These are phyloP conservation scores for Gari tellinella DNA, from an alignment of 2,888 invertebrate genomes.

Conservation along the genomic window DNA sequence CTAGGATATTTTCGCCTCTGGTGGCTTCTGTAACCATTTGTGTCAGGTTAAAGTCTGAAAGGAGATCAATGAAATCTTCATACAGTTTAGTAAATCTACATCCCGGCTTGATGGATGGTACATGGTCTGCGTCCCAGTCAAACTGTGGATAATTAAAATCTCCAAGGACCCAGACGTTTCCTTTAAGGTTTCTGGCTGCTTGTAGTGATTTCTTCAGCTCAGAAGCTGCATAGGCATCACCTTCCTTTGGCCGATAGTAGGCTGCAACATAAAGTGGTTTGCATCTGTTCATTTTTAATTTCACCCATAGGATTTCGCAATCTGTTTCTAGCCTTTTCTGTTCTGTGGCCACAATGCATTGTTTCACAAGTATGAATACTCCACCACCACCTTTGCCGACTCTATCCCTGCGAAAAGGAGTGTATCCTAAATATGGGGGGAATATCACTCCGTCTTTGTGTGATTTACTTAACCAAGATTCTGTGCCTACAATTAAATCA, in stretches of 20 bases:
- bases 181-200: slow-evolving; percentile 10
- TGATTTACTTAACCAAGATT: neutral
- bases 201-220: slow-evolving; percentile 19
- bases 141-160: slow-evolving; percentile 21
- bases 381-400: slow-evolving; percentile 4
- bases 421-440: slow-evolving; percentile 10
- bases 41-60: slow-evolving; percentile 15
- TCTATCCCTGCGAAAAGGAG: slow-evolving; percentile 18
- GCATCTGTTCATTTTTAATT: neutral
- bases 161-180: slow-evolving; percentile 18
- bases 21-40: slow-evolving; percentile 23
- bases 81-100: slow-evolving; percentile 2
- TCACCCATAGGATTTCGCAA: slow-evolving; percentile 28
- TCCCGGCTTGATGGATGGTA: neutral
- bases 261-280: slow-evolving; percentile 23
- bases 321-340: slow-evolving; percentile 20
- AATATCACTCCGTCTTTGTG: slow-evolving; percentile 15
- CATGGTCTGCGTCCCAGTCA: slow-evolving; percentile 11
- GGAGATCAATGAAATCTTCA: slow-evolving; percentile 14
- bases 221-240: slow-evolving; percentile 1
- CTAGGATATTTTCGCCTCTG: slow-evolving; percentile 17
- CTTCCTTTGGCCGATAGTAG: slow-evolving; percentile 16
- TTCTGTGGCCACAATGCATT: slow-evolving; percentile 2
- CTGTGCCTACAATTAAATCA: neutral
- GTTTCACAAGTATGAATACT: too few species aligned